Evolutionary conservation across 2,797 vertebrate genomes (phyloP).

Genomic region (Danio albolineatus): DNA sequence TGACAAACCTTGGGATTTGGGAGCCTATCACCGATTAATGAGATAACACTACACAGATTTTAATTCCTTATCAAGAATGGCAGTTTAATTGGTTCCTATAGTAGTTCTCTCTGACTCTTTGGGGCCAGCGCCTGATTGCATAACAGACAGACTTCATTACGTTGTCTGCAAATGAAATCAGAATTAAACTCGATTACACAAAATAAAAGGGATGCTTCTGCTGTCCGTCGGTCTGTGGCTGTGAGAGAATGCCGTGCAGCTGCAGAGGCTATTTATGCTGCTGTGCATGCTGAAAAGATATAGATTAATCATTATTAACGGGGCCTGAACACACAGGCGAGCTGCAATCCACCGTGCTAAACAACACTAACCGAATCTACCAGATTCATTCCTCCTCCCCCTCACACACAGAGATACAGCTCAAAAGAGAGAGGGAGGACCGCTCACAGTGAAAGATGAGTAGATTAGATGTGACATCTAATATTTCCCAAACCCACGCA

Average conservation of each 20-base stretch:
- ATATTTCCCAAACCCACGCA: constrained; percentile 52
- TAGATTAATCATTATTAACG: constrained; percentile 56
- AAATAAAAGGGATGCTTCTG: constrained; percentile 24
- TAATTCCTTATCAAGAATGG: constrained; percentile 39
- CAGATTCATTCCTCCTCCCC: constrained; percentile 46
- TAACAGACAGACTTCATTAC: constrained; percentile 57
- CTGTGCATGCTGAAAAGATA: constrained; percentile 48
- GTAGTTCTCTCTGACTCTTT: constrained; percentile 40
- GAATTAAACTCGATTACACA: constrained; percentile 44
- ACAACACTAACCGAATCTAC: constrained; percentile 43
- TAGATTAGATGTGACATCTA: constrained; percentile 57
- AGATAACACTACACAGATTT: constrained; percentile 19
- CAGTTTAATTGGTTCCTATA: constrained; percentile 57
- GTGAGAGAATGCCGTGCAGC: constrained; percentile 24
- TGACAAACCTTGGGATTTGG: constrained; percentile 32
- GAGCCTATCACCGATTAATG: constrained; percentile 36
- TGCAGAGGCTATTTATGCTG: constrained; percentile 43
- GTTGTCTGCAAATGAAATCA: constrained; percentile 54
- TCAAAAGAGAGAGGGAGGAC: constrained; percentile 27
- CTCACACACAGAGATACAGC: constrained; percentile 27
- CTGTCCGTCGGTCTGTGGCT: background rate
- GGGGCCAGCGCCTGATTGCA: constrained; percentile 42
- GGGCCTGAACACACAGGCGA: constrained; percentile 23
- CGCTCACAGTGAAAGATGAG: constrained; percentile 42
- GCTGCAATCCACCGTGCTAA: constrained; percentile 40